Conservation (phyloP, 2,888 invertebrate genomes). For the Scelioninae gen. 1 region DNA sequence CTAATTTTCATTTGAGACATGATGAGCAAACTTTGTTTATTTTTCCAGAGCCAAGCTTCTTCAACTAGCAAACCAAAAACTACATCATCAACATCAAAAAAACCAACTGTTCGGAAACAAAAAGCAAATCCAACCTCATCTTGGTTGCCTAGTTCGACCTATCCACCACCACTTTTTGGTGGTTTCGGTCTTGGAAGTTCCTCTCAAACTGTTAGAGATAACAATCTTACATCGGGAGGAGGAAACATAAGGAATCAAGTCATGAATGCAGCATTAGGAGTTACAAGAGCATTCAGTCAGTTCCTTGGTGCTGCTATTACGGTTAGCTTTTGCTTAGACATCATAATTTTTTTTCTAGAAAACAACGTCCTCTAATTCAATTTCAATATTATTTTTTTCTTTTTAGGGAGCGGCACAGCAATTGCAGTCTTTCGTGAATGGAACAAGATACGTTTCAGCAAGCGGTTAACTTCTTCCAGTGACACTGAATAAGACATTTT, state of each 20-base stretch:
- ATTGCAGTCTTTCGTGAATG: slow-evolving; percentile 87
- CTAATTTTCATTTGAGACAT: too few species aligned
- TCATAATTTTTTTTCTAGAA: too few species aligned
- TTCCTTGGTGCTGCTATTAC: slow-evolving; percentile 91
- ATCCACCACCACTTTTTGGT: slow-evolving; percentile 81
- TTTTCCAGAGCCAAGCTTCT: slow-evolving; percentile 44
- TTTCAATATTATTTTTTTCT: not conserved
- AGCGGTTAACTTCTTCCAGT: slow-evolving; percentile 35
- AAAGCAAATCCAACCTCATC: slow-evolving; percentile 74
- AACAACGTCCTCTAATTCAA: too few species aligned
- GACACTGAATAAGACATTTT: slow-evolving; percentile 15
- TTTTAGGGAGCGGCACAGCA: slow-evolving; percentile 90
- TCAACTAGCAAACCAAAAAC: slow-evolving; percentile 52
- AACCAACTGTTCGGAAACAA: slow-evolving; percentile 77
- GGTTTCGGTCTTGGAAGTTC: slow-evolving; percentile 77
- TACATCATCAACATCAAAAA: slow-evolving; percentile 61
- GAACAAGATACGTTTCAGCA: slow-evolving; percentile 75
- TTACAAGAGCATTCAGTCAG: slow-evolving; percentile 91
- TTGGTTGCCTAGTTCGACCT: slow-evolving; percentile 81
- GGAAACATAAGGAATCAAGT: slow-evolving; percentile 85
- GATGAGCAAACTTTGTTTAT: too few species aligned
- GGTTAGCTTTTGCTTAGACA: slow-evolving; percentile 85
- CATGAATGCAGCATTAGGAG: slow-evolving; percentile 90
- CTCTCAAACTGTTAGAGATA: slow-evolving; percentile 25
- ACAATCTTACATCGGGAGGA: slow-evolving; percentile 40